Evolutionary conservation across 2,797 vertebrate species (phyloP), one percentile per base, ranked within the genome.

Genomic region (Bucorvus abyssinicus): DNA sequence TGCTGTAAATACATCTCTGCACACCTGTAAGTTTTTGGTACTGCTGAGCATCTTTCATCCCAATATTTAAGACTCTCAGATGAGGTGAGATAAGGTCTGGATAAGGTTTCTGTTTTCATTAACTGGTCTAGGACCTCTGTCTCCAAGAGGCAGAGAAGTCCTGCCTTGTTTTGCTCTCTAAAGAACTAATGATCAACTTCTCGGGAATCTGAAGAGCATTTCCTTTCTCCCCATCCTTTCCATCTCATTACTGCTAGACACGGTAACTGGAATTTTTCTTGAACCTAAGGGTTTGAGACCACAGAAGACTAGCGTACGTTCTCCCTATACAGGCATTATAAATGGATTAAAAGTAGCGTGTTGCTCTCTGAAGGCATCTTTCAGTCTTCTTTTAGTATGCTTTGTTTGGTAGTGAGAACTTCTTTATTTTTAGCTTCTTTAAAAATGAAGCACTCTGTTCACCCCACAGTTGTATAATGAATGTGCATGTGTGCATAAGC

Each of bases 401-500:
- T 76, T 80, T 84, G 55, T 81, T 91, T 91, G 53, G 34, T 57
- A 78, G 57, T 12, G 67, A 78, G 67, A 83, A 63, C 42, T 81
- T 74, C 63, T 77, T 45, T 84, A 69, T 92, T 94, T 92, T 94
- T 84, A 94, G 63, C 19, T 67, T 27, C 70, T 49, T 84, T 77
- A 80, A 84, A 83, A 84, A 59, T 15, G 13, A 80, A 83, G 40
- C 32, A 42, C 45, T 67, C 38, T 57, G 24, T 81, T 93, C 55
- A 52, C 59, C 57, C 40, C 74, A 64, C 44, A 24, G 32, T 73
- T 79, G 49, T 83, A 12, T 63, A 84, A 73, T 1, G 3, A 63
- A 74, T 45, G n/a, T 27, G 19, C n/a, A 17, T 7, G 22, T 40
- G 68, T 52, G 45, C 36, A 24, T n/a, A 45, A 71, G 19, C 60